Evolutionary conservation across 2,888 invertebrate genomes (phyloP), one percentile per base, ranked within the genome.

Genomic region (Hydropsyche betteni): DNA sequence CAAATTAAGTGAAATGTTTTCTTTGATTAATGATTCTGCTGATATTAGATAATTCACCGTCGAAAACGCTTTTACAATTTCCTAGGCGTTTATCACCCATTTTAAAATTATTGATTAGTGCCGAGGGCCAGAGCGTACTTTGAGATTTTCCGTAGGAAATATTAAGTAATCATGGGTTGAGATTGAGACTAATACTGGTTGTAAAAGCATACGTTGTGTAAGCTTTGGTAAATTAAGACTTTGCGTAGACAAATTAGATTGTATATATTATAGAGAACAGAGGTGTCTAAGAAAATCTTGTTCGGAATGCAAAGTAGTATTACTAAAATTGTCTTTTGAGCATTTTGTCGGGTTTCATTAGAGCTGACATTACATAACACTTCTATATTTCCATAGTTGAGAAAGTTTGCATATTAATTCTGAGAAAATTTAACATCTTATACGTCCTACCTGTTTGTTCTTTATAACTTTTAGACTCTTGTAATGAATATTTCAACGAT

Each of bases 1-100:
- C 10, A 64, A 64, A 36, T 36, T 64, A 64, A 64, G 64, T 64
- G 64, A 64, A 64, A 64, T 64, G 36, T 64, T 64, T 64, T 64
- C n/a, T 58, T 58, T 64, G 64, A 64, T 64, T 64, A 64, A 64
- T 64, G 64, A 64, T 36, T 34, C 33, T 34, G 64, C 34, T 64
- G 36, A 64, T 64, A 64, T 64, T 64, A 64, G 36, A 10, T n/a
- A 34, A 33, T 34, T 64, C 64, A 34, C n/a, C 61, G 16, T 61
- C 16, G 64, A 34, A 36, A 10, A 12, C n/a, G 12, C 64, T 10
- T 36, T 36, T 34, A 36, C 64, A 64, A 64, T 64, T 64, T 64
- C 10, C n/a, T 34, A 64, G 34, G 34, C 34, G 64, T 34, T 64
- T 64, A 64, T 64, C 33, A 34, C 36, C n/a, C 34, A 34, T 64